A percentile compares a stretch with the other conserved stretches of the same genome.
Evolutionary conservation across 2,888 invertebrate species (phyloP).

Genomic region (Prosapia bicincta): DNA sequence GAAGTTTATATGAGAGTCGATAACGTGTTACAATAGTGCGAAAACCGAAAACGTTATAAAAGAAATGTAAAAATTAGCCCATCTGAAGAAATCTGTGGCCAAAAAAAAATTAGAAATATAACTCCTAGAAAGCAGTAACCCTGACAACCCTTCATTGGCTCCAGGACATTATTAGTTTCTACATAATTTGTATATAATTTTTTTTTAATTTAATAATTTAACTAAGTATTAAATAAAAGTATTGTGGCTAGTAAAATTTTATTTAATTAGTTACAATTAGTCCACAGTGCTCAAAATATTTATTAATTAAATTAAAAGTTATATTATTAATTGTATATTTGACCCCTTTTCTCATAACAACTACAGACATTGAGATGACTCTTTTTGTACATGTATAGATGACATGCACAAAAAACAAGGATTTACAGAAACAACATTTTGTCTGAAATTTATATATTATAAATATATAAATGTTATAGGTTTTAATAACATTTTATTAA

Average conservation of each 20-base stretch:
- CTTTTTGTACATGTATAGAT: neutral
- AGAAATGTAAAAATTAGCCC: slow-evolving; percentile 7
- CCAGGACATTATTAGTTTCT: slow-evolving; percentile 4
- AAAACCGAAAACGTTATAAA: neutral
- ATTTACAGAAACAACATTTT: neutral
- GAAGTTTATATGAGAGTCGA: slow-evolving; percentile 1
- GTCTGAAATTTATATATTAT: neutral
- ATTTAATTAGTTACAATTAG: no score
- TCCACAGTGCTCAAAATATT: no score
- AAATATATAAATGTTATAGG: neutral
- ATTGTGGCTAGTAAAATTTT: no score
- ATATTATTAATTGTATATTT: neutral
- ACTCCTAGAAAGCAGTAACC: neutral
- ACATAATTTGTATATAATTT: neutral
- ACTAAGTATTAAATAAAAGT: neutral
- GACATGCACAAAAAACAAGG: neutral
- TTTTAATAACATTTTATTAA: neutral
- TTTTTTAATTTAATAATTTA: neutral
- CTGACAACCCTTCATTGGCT: slow-evolving; percentile 1
- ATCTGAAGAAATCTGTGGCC: neutral
- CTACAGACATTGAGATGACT: neutral
- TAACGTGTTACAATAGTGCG: neutral
- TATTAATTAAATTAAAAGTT: no score
- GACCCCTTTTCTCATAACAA: slow-evolving; percentile 1
- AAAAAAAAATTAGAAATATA: neutral